Evolutionary conservation across 2,888 invertebrate genomes (phyloP), one percentile per base, ranked within the genome.

Genomic region (Hydriomena furcata): DNA sequence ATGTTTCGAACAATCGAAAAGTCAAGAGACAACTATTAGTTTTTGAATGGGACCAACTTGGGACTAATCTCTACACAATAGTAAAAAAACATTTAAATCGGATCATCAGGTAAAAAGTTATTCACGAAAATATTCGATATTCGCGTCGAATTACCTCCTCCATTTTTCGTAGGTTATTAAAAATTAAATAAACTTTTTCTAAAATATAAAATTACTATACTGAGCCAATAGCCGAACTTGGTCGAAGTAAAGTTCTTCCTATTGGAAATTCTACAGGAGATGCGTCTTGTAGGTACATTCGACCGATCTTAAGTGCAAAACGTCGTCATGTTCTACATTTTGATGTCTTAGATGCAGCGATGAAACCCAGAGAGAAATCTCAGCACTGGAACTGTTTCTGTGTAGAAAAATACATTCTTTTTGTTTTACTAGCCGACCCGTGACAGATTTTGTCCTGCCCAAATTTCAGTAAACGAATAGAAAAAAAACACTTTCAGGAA

Each of bases 261-360:
- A 55, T 58, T 47, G 57, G 60, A 58, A 64, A 61, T 60, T 68
- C 63, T 63, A 73, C 73, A 67, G 65, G 68, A 57, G 63, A 42
- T 69, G 73, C 70, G 67, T 71, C 69, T 73, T 66, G 69, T 67
- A 13, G 24, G 37, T 30, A 40, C 12, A 66, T 58, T 62, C 68
- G 61, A 68, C 73, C 69, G 62, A 70, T 70, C 71, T 69, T 75
- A 73, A 77, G 76, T 77, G 77, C 75, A 69, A 65, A 71, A 63
- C 66, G 67, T 70, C 65, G 77, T 76, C 71, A 65, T 73, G 71
- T 68, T 62, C 68, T 62, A 68, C 66, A 70, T 76, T 70, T 65
- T 70, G 71, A 69, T 64, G 59, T 63, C 65, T 61, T 57, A 58
- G 52, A 55, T 58, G 51, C 52, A 52, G 53, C 31, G 43, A 41